A percentile compares a stretch with the other conserved stretches of the same genome.
Evolutionary conservation across 2,113 vertebrate species (phyloP).

Genomic region (Calidris pygmaea): DNA sequence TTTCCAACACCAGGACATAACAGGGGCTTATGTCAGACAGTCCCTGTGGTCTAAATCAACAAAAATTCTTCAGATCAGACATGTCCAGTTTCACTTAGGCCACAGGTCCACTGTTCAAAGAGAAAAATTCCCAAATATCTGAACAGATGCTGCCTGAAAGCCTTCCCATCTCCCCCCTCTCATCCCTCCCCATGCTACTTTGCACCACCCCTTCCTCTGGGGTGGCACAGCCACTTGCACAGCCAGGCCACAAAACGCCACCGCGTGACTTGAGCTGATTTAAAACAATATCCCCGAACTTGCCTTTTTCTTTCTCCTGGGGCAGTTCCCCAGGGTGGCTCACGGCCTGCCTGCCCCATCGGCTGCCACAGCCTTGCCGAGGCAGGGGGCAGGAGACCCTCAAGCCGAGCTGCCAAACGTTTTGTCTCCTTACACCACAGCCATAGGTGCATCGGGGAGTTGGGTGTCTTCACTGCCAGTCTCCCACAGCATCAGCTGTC

Average conservation of each 20-base stretch:
- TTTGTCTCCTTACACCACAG: not conserved
- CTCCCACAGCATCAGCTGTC: not conserved
- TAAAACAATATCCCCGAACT: not conserved
- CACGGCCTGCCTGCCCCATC: fast-evolving
- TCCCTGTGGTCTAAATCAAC: not conserved
- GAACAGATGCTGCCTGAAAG: not conserved
- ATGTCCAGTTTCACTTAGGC: not conserved
- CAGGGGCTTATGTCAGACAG: not conserved
- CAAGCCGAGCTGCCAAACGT: fast-evolving
- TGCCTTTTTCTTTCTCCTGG: no score
- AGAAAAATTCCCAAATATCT: not conserved
- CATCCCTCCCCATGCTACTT: fast-evolving
- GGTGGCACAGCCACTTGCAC: not conserved
- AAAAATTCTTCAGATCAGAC: not conserved
- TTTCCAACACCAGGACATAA: not conserved
- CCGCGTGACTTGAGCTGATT: not conserved
- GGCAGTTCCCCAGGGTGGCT: not conserved
- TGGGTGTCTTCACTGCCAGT: not conserved
- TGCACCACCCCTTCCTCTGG: not conserved
- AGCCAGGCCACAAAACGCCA: not conserved
- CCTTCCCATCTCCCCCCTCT: not conserved
- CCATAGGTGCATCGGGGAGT: fast-evolving
- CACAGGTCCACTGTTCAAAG: not conserved
- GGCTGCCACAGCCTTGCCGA: no score
- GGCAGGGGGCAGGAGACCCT: not conserved